Base-by-base conservation (phyloP, 2,888 invertebrate species). In the Cryptus armator region DNA sequence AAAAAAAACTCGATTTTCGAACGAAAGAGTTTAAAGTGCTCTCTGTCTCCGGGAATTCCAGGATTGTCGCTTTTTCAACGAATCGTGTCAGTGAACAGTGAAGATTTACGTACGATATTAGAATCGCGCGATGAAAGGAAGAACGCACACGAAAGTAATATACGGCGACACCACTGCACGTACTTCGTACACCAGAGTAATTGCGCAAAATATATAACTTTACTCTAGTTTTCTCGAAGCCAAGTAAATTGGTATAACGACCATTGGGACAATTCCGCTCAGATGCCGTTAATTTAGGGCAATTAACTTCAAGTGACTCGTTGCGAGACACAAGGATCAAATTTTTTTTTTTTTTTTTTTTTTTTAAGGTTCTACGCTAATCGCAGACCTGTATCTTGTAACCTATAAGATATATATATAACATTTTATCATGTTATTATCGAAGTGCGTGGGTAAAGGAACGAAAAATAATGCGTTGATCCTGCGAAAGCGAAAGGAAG, bases 231-330 rank as follows among this genome's bases (percentile, higher is more conserved):
- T 80, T 59, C 56, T 59, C 29, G 29, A 75, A 32, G 48, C 43
- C 48, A 48, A 74, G 43, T 46, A 70, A 84, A 84, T 84, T 84
- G 71, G 48, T 67, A 62, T 29, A 66, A 56, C 51, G 70, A 43
- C 53, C 66, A 66, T 24, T 19, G 48, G 74, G 51, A 24, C 70
- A 66, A 71, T 67, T 29, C n/a, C 64, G 46, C 48, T 59, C 53
- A 53, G 75, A 71, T 80, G 66, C 46, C 66, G 51, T 84, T 84
- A 71, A 84, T 84, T 84, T 59, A 46, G 80, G 80, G 48, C 80
- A 76, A 80, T 84, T 76, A 71, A 75, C 59, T 70, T 80, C 66
- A 80, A 84, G 70, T 80, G 83, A 75, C 56, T 71, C 70, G 83
- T 80, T 80, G 59, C 48, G 56, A 70, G 16, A 76, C 32, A 59